Evolutionary conservation across 1,140 invertebrate species (phyloP).

Genomic region (Batillaria attramentaria): DNA sequence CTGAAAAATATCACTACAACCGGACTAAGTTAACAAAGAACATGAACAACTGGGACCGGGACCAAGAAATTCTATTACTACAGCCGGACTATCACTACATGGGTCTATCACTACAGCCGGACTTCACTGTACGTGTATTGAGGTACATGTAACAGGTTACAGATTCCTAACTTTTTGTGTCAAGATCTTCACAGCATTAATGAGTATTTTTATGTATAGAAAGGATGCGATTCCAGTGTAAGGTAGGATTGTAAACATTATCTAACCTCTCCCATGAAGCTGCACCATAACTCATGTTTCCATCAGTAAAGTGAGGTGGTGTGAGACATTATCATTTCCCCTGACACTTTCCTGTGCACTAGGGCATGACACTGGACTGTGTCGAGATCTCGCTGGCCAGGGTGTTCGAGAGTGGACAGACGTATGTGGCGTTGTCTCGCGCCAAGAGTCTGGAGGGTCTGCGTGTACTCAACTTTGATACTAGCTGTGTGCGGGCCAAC

Average conservation of each 20-base stretch:
- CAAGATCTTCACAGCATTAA: background rate
- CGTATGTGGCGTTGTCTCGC: slow-evolving; percentile 94
- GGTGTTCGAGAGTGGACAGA: slow-evolving; percentile 93
- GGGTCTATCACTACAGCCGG: too few relatives aligned
- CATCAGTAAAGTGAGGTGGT: background rate
- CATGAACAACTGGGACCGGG: too few relatives aligned
- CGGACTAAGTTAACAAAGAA: too few relatives aligned
- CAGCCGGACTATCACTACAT: too few relatives aligned
- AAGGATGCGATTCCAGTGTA: too few relatives aligned
- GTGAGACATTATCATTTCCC: background rate
- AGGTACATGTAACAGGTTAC: too few relatives aligned
- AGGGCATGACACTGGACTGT: slow-evolving; percentile 95
- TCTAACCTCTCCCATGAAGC: background rate
- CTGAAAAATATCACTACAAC: too few relatives aligned
- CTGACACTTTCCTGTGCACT: background rate
- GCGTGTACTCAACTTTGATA: slow-evolving; percentile 89
- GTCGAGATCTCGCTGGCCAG: slow-evolving; percentile 91
- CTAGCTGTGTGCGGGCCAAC: slow-evolving; percentile 90
- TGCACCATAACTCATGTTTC: background rate
- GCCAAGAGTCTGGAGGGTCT: slow-evolving; percentile 89
- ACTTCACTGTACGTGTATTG: too few relatives aligned
- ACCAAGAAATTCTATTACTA: too few relatives aligned
- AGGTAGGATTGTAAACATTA: too few relatives aligned
- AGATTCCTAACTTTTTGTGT: too few relatives aligned
- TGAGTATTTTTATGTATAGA: background rate